Conservation (phyloP, 2,113 vertebrate genomes). For the Brienomyrus brachyistius region DNA sequence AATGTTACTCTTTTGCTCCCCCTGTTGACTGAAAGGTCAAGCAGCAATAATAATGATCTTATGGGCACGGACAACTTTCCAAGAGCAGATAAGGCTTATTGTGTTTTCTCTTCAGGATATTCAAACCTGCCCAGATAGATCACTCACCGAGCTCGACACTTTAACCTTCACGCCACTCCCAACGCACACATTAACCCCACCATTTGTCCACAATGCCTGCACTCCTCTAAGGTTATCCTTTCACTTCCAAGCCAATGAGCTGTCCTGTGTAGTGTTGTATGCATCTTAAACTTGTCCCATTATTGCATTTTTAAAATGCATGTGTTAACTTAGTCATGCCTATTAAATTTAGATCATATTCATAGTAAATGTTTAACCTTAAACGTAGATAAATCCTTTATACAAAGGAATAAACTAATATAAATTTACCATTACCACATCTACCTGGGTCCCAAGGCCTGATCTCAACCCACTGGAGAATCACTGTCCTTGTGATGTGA, state of each 20-base stretch:
- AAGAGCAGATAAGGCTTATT: neutral
- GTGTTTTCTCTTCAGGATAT: neutral
- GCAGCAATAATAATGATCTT: neutral
- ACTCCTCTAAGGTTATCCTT: neutral
- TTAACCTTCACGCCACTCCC: neutral
- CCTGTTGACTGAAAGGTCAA: neutral
- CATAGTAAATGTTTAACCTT: neutral
- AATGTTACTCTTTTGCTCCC: neutral
- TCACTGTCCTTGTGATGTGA: neutral
- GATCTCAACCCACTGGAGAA: neutral
- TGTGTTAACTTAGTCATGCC: neutral
- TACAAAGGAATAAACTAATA: neutral
- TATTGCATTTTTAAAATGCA: neutral
- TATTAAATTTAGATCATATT: neutral
- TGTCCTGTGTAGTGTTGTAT: neutral
- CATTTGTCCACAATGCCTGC: constrained; percentile 4
- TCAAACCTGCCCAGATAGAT: neutral
- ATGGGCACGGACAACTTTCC: neutral
- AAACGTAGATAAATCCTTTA: neutral
- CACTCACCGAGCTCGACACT: neutral
- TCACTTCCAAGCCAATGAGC: neutral
- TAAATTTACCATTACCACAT: neutral
- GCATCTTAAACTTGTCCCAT: neutral
- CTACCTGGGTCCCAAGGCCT: neutral
- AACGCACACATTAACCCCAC: neutral